Conservation (phyloP, 2,113 vertebrate species). For the Albula glossodonta region DNA sequence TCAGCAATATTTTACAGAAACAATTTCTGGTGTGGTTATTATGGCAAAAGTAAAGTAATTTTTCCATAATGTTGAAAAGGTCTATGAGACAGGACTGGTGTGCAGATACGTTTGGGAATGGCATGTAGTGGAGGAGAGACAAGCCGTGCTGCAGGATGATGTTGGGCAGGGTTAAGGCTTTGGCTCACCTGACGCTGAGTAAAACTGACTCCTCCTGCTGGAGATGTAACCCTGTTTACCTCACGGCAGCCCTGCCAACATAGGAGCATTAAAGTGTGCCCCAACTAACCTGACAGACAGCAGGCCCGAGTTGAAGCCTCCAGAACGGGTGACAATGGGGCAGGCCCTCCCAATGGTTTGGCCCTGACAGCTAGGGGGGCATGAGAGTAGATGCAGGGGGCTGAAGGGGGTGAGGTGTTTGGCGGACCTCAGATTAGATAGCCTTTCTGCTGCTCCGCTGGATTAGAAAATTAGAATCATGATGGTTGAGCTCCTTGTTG, state of each 20-base stretch:
- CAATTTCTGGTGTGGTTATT: no score
- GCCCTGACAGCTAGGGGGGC: no score
- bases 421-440: not conserved
- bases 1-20: no score
- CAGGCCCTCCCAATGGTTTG: no score
- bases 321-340: no score
- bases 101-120: no score
- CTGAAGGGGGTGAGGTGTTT: no score
- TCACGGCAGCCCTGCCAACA: constrained; percentile 31
- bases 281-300: constrained; percentile 21
- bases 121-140: not conserved
- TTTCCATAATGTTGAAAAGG: no score
- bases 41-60: no score
- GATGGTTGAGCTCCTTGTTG: constrained; percentile 3
- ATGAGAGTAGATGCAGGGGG: no score
- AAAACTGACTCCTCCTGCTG: constrained; percentile 45
- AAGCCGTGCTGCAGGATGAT: not conserved
- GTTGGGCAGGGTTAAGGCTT: constrained; percentile 23
- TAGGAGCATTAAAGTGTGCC: constrained; percentile 32
- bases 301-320: no score
- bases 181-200: constrained; percentile 40
- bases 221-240: constrained; percentile 16
- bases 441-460: constrained; percentile 18
- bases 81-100: no score
- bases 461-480: constrained; percentile 20